phyloP scores from a whole-genome alignment of 1,140 invertebrate genomes.

The Hypothenemus hampei region DNA sequence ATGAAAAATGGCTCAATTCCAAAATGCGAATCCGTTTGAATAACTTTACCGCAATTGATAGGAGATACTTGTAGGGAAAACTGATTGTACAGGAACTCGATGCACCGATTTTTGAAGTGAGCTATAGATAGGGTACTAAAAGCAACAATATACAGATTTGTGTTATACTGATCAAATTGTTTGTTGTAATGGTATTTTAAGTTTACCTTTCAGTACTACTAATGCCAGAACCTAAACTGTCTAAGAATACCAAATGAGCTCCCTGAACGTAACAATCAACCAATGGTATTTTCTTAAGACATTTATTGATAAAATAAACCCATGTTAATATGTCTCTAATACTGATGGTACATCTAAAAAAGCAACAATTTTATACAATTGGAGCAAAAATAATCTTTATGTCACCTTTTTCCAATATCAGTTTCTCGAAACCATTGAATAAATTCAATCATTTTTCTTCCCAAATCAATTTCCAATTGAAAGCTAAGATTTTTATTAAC shows the following conservation, averaged over 20 bases:
- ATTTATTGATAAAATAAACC: conserved; percentile 85
- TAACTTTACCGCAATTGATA: not conserved
- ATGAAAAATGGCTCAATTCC: conserved; percentile 72
- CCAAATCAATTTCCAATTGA: conserved; percentile 54
- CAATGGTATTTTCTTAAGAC: conserved; percentile 49
- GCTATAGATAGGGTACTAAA: conserved; percentile 47
- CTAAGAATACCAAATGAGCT: conserved; percentile 84
- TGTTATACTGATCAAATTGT: not conserved
- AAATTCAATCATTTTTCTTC: conserved; percentile 70
- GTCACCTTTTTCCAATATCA: conserved; percentile 64
- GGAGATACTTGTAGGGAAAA: conserved; percentile 29
- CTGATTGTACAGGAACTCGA: conserved; percentile 52
- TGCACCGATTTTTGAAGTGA: conserved; percentile 49
- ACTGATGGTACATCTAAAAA: conserved; percentile 69
- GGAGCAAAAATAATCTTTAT: not conserved
- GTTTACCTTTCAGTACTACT: conserved; percentile 56
- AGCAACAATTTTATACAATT: conserved; percentile 10
- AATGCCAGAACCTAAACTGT: conserved; percentile 74
- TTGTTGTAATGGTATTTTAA: not conserved
- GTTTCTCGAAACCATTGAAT: conserved; percentile 69
- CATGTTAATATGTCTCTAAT: conserved; percentile 91
- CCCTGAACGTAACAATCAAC: conserved; percentile 74
- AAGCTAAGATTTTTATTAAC: conserved; percentile 75
- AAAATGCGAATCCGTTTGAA: conserved; percentile 47
- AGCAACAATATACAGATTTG: not conserved